Evolutionary conservation across 1,140 invertebrate genomes (phyloP), one percentile per base, ranked within the genome.

Genomic region (Drosophila sechellia): DNA sequence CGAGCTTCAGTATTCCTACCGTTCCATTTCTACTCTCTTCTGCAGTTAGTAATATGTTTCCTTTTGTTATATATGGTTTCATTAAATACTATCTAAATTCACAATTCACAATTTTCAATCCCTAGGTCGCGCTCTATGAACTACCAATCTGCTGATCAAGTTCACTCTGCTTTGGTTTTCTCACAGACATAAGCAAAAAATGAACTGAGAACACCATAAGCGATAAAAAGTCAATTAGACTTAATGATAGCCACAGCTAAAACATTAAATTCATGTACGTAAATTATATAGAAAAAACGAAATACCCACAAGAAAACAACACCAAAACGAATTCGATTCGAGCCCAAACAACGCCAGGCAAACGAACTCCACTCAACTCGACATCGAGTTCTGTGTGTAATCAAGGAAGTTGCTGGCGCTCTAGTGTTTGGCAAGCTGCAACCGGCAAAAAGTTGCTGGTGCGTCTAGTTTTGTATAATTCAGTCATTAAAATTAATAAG

Each of bases 201-300:
- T 66, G 45, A 85, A 73, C 43, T 49, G 66, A 48, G 64, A 70
- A 70, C 64, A 57, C 35, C 49, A 48, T 53, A 59, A 73, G 46
- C 75, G 78, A 87, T 81, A 81, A 87, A 86, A 87, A 86, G 79
- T 79, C 79, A 83, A 87, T 87, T 86, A 87, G 65, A 87, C 61
- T 87, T 87, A 87, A 86, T 87, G 79, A 86, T 87, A 87, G 83
- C 75, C 72, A 10, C 61, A 70, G 65, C 75, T 87, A 83, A 79
- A 87, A 77, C 83, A 79, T 87, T 81, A 83, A 81, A 76, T 79
- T 73, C 49, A 56, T 81, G 69, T 79, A 77, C 69, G 40, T 46
- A 72, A 52, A 72, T 53, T 61, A 52, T 61, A 75, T 53, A 60
- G 22, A 70, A 59, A 55, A 61, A 71, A 25, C 20, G 34, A 53